Evolutionary conservation across 1,140 invertebrate genomes (phyloP), one percentile per base, ranked within the genome.

Genomic region (Coptotermes formosanus): DNA sequence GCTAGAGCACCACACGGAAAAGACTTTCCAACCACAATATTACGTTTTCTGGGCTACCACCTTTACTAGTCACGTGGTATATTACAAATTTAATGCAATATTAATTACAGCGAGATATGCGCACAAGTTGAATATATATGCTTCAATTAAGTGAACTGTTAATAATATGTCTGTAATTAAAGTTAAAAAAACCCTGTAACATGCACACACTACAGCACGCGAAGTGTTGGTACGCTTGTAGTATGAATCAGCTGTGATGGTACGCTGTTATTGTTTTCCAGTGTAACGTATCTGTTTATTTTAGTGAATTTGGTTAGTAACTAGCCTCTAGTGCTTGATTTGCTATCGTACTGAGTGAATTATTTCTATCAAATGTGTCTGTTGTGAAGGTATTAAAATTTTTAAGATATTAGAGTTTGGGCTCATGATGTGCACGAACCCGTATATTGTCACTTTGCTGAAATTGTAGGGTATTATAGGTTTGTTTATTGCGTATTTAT

Each of bases 221-320:
- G 21, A 19, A 21, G 19, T 55, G 64, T 75, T 75, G 64, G 64
- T 30, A n/a, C 30, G 8, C 25, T 0, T 75, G 64, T 75, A 8
- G n/a, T 30, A 30, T 75, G 64, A 75, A 75, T 75, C 64, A 75
- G 64, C 64, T 75, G 64, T 64, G 64, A 30, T 75, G 64, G 64
- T 25, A 7, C n/a, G 9, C 25, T 75, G 64, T 75, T 75, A 25
- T 30, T 75, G 16, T 75, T 75, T 19, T 59, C 21, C n/a, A n/a
- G 64, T 75, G 64, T 75, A 75, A 75, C 64, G n/a, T 75, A 75
- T 75, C 64, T 75, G 64, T 75, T 75, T 75, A 75, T 75, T 75
- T 75, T 75, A 2, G 16, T 75, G 64, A 75, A 75, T 75, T n/a
- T 75, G 64, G 64, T 75, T n/a, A 75, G 64, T n/a, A n/a, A 75